Base-by-base conservation (phyloP, 1,140 invertebrate species). In the Saccostrea glomerata region DNA sequence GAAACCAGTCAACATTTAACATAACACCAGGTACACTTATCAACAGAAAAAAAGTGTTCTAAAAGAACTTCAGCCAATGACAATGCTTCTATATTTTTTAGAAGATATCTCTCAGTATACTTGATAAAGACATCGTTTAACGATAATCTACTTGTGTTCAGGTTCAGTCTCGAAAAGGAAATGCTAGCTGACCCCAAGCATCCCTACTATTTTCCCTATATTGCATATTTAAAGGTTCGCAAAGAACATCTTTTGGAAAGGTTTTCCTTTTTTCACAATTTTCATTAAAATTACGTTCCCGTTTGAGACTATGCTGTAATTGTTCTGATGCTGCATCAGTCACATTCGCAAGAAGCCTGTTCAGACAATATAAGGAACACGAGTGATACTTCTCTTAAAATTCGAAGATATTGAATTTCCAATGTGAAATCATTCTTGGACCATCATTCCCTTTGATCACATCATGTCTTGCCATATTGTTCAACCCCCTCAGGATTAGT, bases 1-100 rank as follows among this genome's bases (percentile, higher is more conserved):
- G 87, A 86, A 90, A 88, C 87, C 87, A 90, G 36, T 88, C 89
- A 63, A 86, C 84, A 90, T 90, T 90, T 40, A 90, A 84, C 87
- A 88, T 90, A 7, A 86, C 36, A 40, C 84, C 87, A 84, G 30
- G 30, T 36, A 36, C 30, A 36, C 30, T 36, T 36, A 36, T 36
- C 30, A 36, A 36, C 30, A 36, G 30, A 36, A 36, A 36, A 36
- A 36, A 36, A 36, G 30, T 36, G 30, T 36, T 36, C 30, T 36
- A 36, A 0, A 0, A 36, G 30, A 36, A 36, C 30, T 36, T 36
- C 30, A 1, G 30, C 30, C 30, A 36, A 36, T 36, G 30, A 36
- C 30, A 36, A 36, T 36, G 30, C 30, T 36, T 36, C 30, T 36
- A 36, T 36, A 36, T 36, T 36, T 0, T 36, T 36, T 36, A 36